Evolutionary conservation across 2,113 vertebrate genomes (phyloP).

Genomic region (Seriola quinqueradiata): DNA sequence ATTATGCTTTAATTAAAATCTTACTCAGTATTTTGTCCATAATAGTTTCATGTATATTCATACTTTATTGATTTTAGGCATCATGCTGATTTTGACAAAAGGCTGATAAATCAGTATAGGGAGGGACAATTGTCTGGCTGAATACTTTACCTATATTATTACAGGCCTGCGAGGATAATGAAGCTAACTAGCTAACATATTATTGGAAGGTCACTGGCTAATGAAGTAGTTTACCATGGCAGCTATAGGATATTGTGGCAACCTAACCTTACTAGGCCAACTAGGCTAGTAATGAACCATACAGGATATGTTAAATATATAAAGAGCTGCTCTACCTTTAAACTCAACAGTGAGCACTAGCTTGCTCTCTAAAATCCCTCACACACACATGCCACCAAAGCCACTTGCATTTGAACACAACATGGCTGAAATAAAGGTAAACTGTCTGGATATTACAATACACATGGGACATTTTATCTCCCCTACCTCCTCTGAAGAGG

Average conservation of each 20-base stretch:
- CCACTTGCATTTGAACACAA: not conserved
- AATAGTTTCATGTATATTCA: not conserved
- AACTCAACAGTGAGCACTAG: not conserved
- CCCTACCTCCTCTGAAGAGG: not conserved
- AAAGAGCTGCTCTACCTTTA: not conserved
- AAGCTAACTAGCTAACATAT: not conserved
- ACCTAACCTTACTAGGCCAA: not conserved
- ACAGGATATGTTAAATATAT: not conserved
- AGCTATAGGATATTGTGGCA: no score
- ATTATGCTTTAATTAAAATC: slow-evolving; percentile 1
- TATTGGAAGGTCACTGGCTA: not conserved
- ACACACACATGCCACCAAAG: not conserved
- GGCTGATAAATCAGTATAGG: not conserved
- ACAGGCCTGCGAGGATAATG: not conserved
- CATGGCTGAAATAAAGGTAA: not conserved
- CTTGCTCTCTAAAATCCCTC: not conserved
- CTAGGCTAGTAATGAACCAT: not conserved
- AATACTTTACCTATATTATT: not conserved
- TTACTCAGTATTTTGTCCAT: not conserved
- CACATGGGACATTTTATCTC: not conserved
- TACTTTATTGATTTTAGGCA: not conserved
- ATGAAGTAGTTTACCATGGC: not conserved
- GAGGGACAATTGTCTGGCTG: not conserved
- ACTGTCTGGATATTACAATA: not conserved
- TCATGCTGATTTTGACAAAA: not conserved